phyloP scores from a whole-genome alignment of 2,888 invertebrate genomes.

The Drepana falcataria region DNA sequence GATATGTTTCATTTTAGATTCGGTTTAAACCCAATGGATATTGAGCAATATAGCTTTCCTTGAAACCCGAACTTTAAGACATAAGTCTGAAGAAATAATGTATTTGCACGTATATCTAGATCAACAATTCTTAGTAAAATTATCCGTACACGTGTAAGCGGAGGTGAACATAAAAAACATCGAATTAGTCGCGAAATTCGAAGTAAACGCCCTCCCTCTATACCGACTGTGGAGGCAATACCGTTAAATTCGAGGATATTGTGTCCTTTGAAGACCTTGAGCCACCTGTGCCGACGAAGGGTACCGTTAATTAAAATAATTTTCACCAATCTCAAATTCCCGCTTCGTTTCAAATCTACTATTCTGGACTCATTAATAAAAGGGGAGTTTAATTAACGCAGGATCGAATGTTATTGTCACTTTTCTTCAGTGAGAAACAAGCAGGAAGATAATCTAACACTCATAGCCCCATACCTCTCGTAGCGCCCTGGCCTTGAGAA shows the following conservation, averaged over 20 bases:
- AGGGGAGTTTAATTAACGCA: too few species aligned
- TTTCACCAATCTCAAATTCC: conserved; percentile 15
- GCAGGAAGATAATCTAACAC: neutral
- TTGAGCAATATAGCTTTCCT: too few species aligned
- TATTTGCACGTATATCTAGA: too few species aligned
- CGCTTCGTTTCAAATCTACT: neutral
- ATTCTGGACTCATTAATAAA: neutral
- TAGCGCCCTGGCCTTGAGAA: too few species aligned
- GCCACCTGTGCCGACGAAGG: conserved; percentile 19
- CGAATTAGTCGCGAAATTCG: conserved; percentile 5
- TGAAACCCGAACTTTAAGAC: too few species aligned
- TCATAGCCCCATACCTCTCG: conserved; percentile 11
- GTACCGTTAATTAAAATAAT: conserved; percentile 26
- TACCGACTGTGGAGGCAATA: conserved; percentile 6
- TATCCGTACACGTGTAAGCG: too few species aligned
- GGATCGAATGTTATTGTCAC: too few species aligned
- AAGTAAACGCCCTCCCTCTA: neutral
- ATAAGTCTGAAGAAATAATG: too few species aligned
- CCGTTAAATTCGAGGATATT: conserved; percentile 17
- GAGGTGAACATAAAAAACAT: neutral
- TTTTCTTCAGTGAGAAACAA: neutral
- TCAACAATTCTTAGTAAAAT: too few species aligned
- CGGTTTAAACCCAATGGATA: too few species aligned
- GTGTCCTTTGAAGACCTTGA: conserved; percentile 18
- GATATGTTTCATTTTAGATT: too few species aligned